A percentile compares a stretch with the other conserved stretches of the same genome.
Conservation (phyloP, 1,140 invertebrate genomes). For the Orchestia grillus region DNA sequence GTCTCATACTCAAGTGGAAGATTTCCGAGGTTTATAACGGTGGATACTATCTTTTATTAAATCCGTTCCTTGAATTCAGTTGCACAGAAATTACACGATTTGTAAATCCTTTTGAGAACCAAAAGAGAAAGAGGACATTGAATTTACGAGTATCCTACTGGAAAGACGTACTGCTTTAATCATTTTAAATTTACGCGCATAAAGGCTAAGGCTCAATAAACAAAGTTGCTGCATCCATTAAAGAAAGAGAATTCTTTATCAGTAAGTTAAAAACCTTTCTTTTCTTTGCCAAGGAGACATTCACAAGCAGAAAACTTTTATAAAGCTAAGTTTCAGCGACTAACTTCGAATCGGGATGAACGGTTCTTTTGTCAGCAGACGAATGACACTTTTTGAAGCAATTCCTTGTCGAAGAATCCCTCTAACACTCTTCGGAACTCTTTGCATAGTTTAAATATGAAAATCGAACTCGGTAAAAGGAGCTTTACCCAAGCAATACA, state of each 20-base stretch:
- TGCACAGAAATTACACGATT: neutral
- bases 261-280: neutral
- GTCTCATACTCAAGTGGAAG: no score
- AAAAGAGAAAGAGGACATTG: no score
- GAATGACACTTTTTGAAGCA: slow-evolving; percentile 42
- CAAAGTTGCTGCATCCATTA: slow-evolving; percentile 33
- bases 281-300: neutral
- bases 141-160: no score
- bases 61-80: neutral
- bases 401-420: neutral
- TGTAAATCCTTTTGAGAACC: no score
- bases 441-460: slow-evolving; percentile 49
- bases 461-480: slow-evolving; percentile 3
- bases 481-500: slow-evolving; percentile 7
- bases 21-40: no score
- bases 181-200: neutral
- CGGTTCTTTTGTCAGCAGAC: slow-evolving; percentile 43
- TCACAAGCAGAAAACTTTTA: slow-evolving; percentile 36
- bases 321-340: neutral
- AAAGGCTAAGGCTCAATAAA: neutral
- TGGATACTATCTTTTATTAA: neutral
- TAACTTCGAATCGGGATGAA: slow-evolving; percentile 40
- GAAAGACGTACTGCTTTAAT: neutral
- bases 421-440: slow-evolving; percentile 6
- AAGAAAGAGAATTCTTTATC: slow-evolving; percentile 7